These are phyloP conservation scores for Orchesella cincta DNA, from an alignment of 1,140 invertebrate species.

Conservation along the genomic window DNA sequence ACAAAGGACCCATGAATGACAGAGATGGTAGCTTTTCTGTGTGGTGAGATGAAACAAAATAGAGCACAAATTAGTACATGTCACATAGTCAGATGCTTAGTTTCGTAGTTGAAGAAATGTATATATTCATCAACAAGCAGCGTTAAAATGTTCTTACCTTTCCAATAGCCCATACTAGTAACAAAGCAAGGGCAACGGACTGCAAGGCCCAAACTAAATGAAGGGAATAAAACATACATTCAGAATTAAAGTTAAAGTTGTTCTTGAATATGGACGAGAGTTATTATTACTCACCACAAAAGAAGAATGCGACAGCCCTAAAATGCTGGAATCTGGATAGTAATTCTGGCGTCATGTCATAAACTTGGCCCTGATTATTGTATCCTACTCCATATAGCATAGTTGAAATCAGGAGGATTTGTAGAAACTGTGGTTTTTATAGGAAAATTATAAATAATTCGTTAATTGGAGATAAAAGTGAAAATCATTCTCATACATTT, in stretches of 20 bases:
- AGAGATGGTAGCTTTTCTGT: slow-evolving; percentile 32
- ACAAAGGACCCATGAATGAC: slow-evolving; percentile 29
- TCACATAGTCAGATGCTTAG: background rate
- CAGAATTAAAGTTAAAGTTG: background rate
- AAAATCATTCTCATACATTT: background rate
- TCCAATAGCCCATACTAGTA: slow-evolving; percentile 16
- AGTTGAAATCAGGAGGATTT: slow-evolving; percentile 6
- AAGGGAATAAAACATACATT: background rate
- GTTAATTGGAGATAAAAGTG: too few relatives aligned
- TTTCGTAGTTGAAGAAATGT: background rate
- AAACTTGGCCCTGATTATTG: background rate
- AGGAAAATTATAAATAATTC: too few relatives aligned
- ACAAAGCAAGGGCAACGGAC: background rate
- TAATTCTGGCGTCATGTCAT: background rate
- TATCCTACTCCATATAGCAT: background rate
- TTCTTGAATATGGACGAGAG: background rate
- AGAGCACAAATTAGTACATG: too few relatives aligned
- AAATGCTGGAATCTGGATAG: background rate
- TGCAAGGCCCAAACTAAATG: slow-evolving; percentile 14
- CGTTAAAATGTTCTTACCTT: slow-evolving; percentile 10
- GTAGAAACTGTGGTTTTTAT: slow-evolving; percentile 21
- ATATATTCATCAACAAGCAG: background rate
- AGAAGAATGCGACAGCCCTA: slow-evolving; percentile 14
- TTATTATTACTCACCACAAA: slow-evolving; percentile 19
- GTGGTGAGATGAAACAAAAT: background rate